Percentiles rank a stretch among this genome's conserved stretches.
Conservation (phyloP, 2,888 invertebrate species). For the Epinotia brunnichana region DNA sequence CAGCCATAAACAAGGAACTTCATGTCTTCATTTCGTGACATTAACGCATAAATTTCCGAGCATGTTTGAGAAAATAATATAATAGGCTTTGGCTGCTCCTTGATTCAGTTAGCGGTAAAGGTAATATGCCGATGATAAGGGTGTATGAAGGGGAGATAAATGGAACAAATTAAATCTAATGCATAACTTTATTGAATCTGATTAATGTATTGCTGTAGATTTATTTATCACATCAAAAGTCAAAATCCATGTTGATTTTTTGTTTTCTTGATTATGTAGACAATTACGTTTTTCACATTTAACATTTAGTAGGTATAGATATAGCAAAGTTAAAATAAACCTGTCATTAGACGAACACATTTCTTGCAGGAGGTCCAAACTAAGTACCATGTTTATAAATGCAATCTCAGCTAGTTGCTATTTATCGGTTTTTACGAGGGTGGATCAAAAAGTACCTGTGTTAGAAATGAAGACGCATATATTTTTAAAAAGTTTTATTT, state of each 20-base stretch:
- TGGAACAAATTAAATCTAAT: slow-evolving; percentile 7
- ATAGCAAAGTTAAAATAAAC: slow-evolving; percentile 17
- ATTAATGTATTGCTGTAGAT: slow-evolving; percentile 19
- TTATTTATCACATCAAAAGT: slow-evolving; percentile 20
- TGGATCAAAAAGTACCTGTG: no score
- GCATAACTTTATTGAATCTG: slow-evolving; percentile 14
- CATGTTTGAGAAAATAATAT: no score
- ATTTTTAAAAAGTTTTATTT: no score
- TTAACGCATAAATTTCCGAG: no score
- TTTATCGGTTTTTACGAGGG: no score
- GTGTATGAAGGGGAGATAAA: not conserved
- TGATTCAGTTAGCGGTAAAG: no score
- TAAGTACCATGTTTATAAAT: not conserved
- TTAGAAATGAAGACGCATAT: no score
- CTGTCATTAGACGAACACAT: slow-evolving; percentile 1
- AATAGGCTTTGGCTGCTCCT: no score
- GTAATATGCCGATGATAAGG: not conserved
- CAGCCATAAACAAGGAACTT: no score
- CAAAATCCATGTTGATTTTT: not conserved
- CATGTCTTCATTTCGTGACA: no score
- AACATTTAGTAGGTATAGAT: slow-evolving; percentile 4
- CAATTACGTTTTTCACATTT: not conserved
- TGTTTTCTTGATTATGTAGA: not conserved
- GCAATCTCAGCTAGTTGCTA: not conserved
- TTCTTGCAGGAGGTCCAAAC: slow-evolving; percentile 6